Base-by-base conservation (phyloP, 2,888 invertebrate genomes). In the Brassicogethes aeneus region DNA sequence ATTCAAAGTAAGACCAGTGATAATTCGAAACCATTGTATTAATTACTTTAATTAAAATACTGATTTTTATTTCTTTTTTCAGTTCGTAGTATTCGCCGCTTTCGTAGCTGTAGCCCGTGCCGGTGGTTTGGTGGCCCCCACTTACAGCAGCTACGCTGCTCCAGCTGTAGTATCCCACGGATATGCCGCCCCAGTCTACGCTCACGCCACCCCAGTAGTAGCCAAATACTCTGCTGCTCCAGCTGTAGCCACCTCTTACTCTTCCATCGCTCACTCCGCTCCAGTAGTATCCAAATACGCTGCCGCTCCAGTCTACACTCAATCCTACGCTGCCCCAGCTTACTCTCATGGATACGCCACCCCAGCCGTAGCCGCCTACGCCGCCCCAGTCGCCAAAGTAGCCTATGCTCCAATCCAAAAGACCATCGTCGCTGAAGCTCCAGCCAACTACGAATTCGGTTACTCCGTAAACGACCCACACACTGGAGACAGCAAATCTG, bases 401-500 rank as follows among this genome's bases (percentile, higher is more conserved):
- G 45, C 51, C 3, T 48, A 48, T 17, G 46, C 51, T 32, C 46
- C 48, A 45, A 66, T 70, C 1, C 8, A 3, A 5, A 32, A 47
- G 32, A 61, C 70, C 41, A 65, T 70, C 14, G 65, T 70, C 37
- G 66, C 62, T 40, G 62, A 63, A 56, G 70, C 68, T 1, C 71
- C 71, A 41, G 68, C 67, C 16, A 66, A 69, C 40, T 73, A 73
- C 50, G 69, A 70, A 46, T 73, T 70, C 52, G 64, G 65, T 12
- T 73, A 72, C 51, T 52, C 63, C 7, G 71, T 72, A 2, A 65
- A 66, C 43, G 73, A 73, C 57, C 47, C 47, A 15, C 42, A 42
- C 16, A 73, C 72, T 36, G 72, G 72, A 1, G 73, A 73, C 52
- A 65, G 67, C 40, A 73, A 73, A 51, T 62, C 61, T 46, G 73